phyloP scores from a whole-genome alignment of 2,888 invertebrate species.

The Podabrus alpinus region DNA sequence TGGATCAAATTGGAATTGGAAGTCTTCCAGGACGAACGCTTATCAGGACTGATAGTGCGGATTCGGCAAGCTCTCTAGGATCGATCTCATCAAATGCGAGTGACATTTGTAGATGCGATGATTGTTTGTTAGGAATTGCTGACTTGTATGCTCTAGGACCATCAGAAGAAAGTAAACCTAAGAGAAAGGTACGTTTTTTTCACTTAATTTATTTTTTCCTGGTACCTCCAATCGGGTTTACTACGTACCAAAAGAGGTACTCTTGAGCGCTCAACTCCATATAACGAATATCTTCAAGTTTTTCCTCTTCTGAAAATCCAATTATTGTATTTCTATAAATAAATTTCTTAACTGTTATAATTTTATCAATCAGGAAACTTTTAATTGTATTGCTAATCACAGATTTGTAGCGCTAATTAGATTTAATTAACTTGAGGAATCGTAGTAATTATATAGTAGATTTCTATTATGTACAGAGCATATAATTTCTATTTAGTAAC shows the following conservation, averaged over 20 bases:
- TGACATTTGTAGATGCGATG: conserved; percentile 82
- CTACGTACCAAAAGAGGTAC: too few species aligned
- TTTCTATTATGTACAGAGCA: background rate
- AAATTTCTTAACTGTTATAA: background rate
- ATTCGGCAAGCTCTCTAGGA: conserved; percentile 64
- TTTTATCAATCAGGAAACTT: background rate
- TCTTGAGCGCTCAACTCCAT: too few species aligned
- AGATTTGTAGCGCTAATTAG: background rate
- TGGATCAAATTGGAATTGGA: conserved; percentile 68
- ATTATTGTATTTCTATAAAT: too few species aligned
- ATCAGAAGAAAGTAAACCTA: conserved; percentile 56
- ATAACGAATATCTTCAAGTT: too few species aligned
- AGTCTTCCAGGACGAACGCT: conserved; percentile 56
- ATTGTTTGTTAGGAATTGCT: conserved; percentile 80
- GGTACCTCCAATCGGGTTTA: background rate
- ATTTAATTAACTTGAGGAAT: background rate
- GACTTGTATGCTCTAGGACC: conserved; percentile 69
- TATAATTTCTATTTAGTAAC: background rate
- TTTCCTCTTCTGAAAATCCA: too few species aligned
- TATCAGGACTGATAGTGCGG: conserved; percentile 76
- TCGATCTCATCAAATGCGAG: conserved; percentile 71
- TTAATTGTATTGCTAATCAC: background rate
- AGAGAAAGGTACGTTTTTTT: conserved; percentile 65
- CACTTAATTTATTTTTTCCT: background rate
- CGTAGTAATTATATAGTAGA: background rate